phyloP scores from a whole-genome alignment of 1,140 invertebrate species.

The Psilanteris sp. region DNA sequence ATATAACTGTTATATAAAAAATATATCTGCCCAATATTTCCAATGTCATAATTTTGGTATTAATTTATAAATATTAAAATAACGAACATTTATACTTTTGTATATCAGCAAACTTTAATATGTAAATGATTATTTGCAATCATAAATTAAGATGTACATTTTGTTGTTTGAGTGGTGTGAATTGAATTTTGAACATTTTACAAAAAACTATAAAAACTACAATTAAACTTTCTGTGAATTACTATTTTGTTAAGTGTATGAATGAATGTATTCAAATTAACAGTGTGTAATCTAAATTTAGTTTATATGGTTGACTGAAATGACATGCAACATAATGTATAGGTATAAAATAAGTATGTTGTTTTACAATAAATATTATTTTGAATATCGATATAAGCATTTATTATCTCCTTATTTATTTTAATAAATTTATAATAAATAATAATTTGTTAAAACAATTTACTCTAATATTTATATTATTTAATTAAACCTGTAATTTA shows the following conservation, averaged over 20 bases:
- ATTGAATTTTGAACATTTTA: slow-evolving; percentile 7
- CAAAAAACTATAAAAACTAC: neutral
- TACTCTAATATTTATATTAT: too few species aligned
- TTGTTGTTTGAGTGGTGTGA: slow-evolving; percentile 30
- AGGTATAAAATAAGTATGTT: slow-evolving; percentile 30
- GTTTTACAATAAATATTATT: slow-evolving; percentile 57
- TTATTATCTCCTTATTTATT: too few species aligned
- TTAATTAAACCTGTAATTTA: too few species aligned
- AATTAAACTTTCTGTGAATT: slow-evolving; percentile 10
- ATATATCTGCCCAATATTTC: slow-evolving; percentile 27
- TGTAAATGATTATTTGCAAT: slow-evolving; percentile 13
- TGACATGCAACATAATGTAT: slow-evolving; percentile 31
- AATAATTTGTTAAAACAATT: too few species aligned
- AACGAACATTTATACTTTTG: slow-evolving; percentile 38
- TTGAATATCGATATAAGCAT: slow-evolving; percentile 36
- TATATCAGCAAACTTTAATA: slow-evolving; percentile 15
- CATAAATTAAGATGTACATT: slow-evolving; percentile 22
- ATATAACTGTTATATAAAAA: too few species aligned
- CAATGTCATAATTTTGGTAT: slow-evolving; percentile 17
- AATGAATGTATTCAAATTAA: slow-evolving; percentile 30
- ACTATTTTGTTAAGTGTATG: slow-evolving; percentile 1
- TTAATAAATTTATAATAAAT: too few species aligned
- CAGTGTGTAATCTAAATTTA: slow-evolving; percentile 11
- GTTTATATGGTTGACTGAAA: slow-evolving; percentile 48
- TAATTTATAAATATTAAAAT: slow-evolving; percentile 40